Conservation (phyloP, 1,140 invertebrate genomes). For the Drosophila ercepeae region DNA sequence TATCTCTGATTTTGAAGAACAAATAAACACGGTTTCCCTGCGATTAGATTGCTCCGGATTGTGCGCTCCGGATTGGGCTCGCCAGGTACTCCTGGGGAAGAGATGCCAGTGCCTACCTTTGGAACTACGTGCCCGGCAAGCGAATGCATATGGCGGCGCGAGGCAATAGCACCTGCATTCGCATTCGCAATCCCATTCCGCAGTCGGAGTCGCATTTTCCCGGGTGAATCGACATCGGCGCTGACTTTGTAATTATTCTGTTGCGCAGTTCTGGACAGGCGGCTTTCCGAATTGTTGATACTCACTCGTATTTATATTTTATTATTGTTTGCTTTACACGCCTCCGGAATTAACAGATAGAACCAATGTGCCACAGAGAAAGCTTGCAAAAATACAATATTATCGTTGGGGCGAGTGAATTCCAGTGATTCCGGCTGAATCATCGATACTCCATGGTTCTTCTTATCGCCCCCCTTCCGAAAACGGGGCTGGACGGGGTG, state of each 20-base stretch:
- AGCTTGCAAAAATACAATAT: conserved; percentile 1
- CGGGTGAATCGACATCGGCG: too few relatives aligned
- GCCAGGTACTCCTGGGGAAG: conserved; percentile 4
- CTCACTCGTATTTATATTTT: conserved; percentile 25
- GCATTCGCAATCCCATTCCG: conserved; percentile 56
- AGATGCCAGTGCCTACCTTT: conserved; percentile 63
- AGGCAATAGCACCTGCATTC: conserved; percentile 45
- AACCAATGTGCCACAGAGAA: conserved; percentile 5
- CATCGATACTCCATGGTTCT: conserved; percentile 12
- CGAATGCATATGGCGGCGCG: conserved; percentile 57
- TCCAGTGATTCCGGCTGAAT: conserved; percentile 12
- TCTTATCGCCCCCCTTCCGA: conserved; percentile 37
- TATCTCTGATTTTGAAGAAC: conserved; percentile 14
- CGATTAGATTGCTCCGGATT: conserved; percentile 57
- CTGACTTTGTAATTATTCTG: conserved; percentile 70
- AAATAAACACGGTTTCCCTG: conserved; percentile 23
- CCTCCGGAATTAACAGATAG: conserved; percentile 18
- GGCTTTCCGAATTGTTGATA: conserved; percentile 34
- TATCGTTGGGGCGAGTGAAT: too few relatives aligned
- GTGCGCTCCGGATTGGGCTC: too few relatives aligned
- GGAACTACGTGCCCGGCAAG: conserved; percentile 56
- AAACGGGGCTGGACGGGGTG: conserved; percentile 29
- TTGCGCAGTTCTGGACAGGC: conserved; percentile 63
- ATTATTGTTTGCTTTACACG: conserved; percentile 1
- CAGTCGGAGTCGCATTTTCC: conserved; percentile 52